phyloP scores from a whole-genome alignment of 2,113 vertebrate species.

The Cyphomyrus plagiostoma region DNA sequence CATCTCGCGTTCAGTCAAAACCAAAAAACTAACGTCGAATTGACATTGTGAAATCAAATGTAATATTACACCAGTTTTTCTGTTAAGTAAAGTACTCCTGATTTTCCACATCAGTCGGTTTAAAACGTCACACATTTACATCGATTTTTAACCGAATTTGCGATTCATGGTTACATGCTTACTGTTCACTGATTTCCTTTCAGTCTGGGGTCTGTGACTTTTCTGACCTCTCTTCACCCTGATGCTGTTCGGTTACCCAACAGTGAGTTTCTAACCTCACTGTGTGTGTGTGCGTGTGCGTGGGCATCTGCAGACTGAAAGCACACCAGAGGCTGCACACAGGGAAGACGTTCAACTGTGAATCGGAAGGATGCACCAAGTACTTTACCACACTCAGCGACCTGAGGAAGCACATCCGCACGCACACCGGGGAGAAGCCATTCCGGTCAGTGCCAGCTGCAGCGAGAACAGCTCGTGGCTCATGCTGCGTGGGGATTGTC shows the following conservation, averaged over 20 bases:
- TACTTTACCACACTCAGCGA: slow-evolving; percentile 99
- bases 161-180: no score
- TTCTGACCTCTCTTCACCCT: neutral
- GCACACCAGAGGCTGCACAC: slow-evolving; percentile 98
- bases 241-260: neutral
- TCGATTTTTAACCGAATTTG: no score
- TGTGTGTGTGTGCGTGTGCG: neutral
- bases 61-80: no score
- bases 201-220: neutral
- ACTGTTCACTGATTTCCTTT: neutral
- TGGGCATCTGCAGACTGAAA: slow-evolving; percentile 77
- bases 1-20: no score
- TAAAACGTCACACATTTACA: no score
- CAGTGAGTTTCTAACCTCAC: neutral
- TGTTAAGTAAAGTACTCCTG: no score
- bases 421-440: slow-evolving; percentile 97
- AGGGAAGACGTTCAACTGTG: slow-evolving; percentile 99
- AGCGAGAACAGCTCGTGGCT: neutral
- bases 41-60: no score
- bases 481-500: neutral
- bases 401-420: slow-evolving; percentile 97
- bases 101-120: no score
- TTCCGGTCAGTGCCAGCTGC: slow-evolving; percentile 68
- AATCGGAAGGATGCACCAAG: slow-evolving; percentile 97
- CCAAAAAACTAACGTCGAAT: no score